Evolutionary conservation across 2,888 invertebrate species (phyloP), one percentile per base, ranked within the genome.

Genomic region (Syrista parreyssii): DNA sequence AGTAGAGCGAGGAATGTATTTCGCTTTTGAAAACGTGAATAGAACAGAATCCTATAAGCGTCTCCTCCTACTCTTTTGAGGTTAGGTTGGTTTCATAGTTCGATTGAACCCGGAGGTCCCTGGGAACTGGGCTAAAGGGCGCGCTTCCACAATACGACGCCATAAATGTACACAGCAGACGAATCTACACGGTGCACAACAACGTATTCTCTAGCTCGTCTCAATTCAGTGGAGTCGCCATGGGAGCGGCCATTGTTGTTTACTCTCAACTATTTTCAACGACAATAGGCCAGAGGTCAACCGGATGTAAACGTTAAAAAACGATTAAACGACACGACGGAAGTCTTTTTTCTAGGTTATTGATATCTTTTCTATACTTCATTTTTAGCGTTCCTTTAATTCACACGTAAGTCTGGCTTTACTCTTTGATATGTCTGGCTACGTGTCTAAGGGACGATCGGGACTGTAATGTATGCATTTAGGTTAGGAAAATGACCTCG

Each of bases 401-500:
- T 55, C 23, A 1, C 9, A 55, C 23, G 55, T 55, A 23, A 40
- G 6, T 40, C 40, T 15, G 15, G 6, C 40, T 40, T 40, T 40
- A 40, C 40, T 40, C 1, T 69, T 30, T 12, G 69, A 69, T 11
- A 11, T 31, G 3, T 69, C 3, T 31, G 15, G 12, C 69, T 32
- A 15, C 30, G 30, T 30, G n/a, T 69, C 9, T 31, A 3, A 32
- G 71, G 32, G 71, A 33, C 31, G 31, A 71, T 32, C 1, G 31
- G 23, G 9, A 0, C 78, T 75, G 80, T 83, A 84, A 85, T 84
- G 84, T 84, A 84, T 86, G 84, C 82, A 84, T 82, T 81, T 81
- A 82, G 85, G 83, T 84, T 84, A 84, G 83, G 81, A 83, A 81
- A 78, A 79, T 79, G 82, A 86, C 86, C 86, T 75, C 83, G 82